Percentiles rank a stretch among this genome's conserved stretches.
phyloP scores from a whole-genome alignment of 2,797 vertebrate genomes.

The Gymnocypris eckloni region DNA sequence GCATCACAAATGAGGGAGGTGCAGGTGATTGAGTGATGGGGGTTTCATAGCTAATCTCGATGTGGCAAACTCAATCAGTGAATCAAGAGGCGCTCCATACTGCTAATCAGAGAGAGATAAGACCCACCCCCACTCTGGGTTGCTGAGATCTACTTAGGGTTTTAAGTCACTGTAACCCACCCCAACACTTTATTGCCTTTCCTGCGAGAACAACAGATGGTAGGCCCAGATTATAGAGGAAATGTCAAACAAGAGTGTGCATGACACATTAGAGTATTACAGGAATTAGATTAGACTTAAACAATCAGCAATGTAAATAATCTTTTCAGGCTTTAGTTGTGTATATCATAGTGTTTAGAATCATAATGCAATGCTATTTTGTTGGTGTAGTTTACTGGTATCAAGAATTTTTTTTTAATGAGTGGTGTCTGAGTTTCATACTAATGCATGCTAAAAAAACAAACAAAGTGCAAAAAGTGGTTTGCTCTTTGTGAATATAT shows the following conservation, averaged over 20 bases:
- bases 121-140: slow-evolving; percentile 8
- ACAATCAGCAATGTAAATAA: slow-evolving; percentile 64
- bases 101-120: slow-evolving; percentile 41
- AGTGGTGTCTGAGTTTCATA: not conserved
- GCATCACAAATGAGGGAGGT: not conserved
- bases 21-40: slow-evolving; percentile 10
- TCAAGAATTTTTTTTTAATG: not conserved
- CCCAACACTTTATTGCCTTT: slow-evolving; percentile 32
- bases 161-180: slow-evolving; percentile 40
- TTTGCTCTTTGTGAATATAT: not conserved
- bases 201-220: slow-evolving; percentile 74
- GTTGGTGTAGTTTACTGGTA: not conserved
- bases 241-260: slow-evolving; percentile 70
- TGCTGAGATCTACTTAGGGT: slow-evolving; percentile 45
- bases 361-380: slow-evolving; percentile 55
- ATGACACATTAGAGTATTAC: slow-evolving; percentile 72
- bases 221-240: slow-evolving; percentile 73
- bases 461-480: not conserved
- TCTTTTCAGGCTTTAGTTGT: slow-evolving; percentile 56
- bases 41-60: slow-evolving; percentile 32
- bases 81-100: slow-evolving; percentile 25
- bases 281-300: slow-evolving; percentile 71
- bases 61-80: slow-evolving; percentile 27
- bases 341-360: slow-evolving; percentile 59
- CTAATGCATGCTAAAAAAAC: not conserved